These are phyloP conservation scores for Megalurothrips usitatus DNA, from an alignment of 2,888 invertebrate species.

Conservation along the genomic window DNA sequence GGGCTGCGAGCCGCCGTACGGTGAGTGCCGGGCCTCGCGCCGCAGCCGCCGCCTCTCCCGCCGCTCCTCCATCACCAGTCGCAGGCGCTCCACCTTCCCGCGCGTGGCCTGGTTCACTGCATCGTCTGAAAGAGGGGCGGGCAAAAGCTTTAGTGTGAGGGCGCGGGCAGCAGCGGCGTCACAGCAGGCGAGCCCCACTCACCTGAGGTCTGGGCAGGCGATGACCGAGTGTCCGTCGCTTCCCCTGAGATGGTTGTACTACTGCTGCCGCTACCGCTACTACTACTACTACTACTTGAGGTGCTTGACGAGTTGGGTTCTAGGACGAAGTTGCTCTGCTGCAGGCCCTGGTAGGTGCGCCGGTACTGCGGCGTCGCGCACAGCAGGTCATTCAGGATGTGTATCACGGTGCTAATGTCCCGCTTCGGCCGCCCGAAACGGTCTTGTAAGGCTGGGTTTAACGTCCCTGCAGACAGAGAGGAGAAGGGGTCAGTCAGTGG, in stretches of 20 bases:
- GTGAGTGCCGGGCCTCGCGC: slow-evolving; percentile 57
- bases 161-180: no score
- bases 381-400: slow-evolving; percentile 88
- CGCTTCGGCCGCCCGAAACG: slow-evolving; percentile 84
- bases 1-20: slow-evolving; percentile 15
- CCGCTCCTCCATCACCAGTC: slow-evolving; percentile 85
- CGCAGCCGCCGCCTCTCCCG: slow-evolving; percentile 62
- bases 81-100: slow-evolving; percentile 80
- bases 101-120: slow-evolving; percentile 72
- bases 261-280: no score
- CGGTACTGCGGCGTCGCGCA: slow-evolving; percentile 73
- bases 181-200: neutral
- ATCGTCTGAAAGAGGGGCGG: slow-evolving; percentile 43
- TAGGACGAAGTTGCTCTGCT: slow-evolving; percentile 25
- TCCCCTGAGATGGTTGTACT: slow-evolving; percentile 35
- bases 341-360: slow-evolving; percentile 44
- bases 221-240: slow-evolving; percentile 36
- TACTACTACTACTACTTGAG: slow-evolving; percentile 33
- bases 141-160: neutral
- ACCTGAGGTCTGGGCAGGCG: slow-evolving; percentile 37
- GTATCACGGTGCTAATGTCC: slow-evolving; percentile 91
- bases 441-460: slow-evolving; percentile 91
- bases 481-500: neutral
- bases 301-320: slow-evolving; percentile 32
- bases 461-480: slow-evolving; percentile 59